phyloP scores from a whole-genome alignment of 1,140 invertebrate genomes.

The Bombus balteatus region DNA sequence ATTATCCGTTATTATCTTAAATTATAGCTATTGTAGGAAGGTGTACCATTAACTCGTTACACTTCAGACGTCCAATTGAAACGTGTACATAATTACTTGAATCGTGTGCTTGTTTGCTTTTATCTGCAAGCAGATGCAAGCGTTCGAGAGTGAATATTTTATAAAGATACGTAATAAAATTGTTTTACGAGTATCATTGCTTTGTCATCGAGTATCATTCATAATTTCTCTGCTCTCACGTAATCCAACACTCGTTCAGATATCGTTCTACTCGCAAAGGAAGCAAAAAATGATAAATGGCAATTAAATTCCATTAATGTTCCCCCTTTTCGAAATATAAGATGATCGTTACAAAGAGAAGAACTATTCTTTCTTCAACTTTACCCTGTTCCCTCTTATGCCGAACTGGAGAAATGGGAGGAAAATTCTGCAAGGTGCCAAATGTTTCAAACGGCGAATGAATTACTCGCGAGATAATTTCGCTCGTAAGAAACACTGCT shows the following conservation, averaged over 20 bases:
- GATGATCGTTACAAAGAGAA: neutral
- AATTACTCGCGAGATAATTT: neutral
- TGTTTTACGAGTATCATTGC: neutral
- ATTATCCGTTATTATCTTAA: neutral
- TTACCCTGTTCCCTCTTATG: no score
- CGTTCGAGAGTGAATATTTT: neutral
- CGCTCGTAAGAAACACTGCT: neutral
- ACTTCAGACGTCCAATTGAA: neutral
- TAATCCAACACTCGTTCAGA: neutral
- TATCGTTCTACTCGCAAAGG: neutral
- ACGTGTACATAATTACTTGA: neutral
- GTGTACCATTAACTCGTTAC: conserved; percentile 14
- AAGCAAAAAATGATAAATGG: neutral
- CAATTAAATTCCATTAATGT: neutral
- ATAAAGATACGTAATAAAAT: neutral
- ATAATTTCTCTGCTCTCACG: neutral
- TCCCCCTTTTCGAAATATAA: neutral
- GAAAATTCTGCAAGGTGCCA: neutral
- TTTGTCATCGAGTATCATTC: neutral
- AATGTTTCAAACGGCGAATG: neutral
- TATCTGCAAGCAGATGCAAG: neutral
- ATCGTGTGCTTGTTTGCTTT: neutral
- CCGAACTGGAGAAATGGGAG: neutral
- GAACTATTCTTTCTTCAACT: neutral
- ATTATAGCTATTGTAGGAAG: conserved; percentile 11